Evolutionary conservation across 2,113 vertebrate species (phyloP), one percentile per base, ranked within the genome.

Genomic region (Gobiocypris rarus): DNA sequence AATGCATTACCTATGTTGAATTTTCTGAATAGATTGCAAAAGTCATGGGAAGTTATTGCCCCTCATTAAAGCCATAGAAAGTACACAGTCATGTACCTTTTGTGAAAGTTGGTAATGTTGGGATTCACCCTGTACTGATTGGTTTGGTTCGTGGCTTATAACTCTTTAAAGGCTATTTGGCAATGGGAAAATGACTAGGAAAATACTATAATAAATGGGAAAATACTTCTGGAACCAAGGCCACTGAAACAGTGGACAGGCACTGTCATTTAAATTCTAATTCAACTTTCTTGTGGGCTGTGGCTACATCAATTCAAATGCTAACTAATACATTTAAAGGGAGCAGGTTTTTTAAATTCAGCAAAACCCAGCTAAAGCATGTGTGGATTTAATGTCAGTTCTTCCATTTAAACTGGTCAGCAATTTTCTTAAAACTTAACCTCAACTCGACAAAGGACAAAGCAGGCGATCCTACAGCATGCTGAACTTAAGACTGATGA

Each of bases 391-490:
- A 74, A 50, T 19, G 24, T 4, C 24, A 74, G 26, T 17, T 74
- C 14, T 17, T 50, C 48, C 13, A 14, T 45, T n/a, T 14, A 26
- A 24, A 43, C 45, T 70, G 22, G 19, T 52, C 13, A 52, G 43
- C 9, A 77, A 14, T 3, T 31, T 52, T 63, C 26, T 54, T 50
- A 61, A 71, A 86, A 63, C 45, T 52, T 79, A 10, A 41, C 75
- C 17, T 34, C 74, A 50, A 58, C 63, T 54, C 67, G 9, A 15
- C 45, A 63, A 50, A 76, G 73, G 73, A 61, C 58, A 63, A 75
- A 63, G 26, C 19, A 52, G 15, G 22, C 0, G 45, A 24, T 31
- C 13, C 15, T 67, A 38, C 58, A 43, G 45, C 38, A 41, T 82
- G 31, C 54, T 13, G 67, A 59, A 67, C 41, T 50, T 17, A 63